Base-by-base conservation (phyloP, 1,140 invertebrate species). In the Paramacrobiotus metropolitanus region DNA sequence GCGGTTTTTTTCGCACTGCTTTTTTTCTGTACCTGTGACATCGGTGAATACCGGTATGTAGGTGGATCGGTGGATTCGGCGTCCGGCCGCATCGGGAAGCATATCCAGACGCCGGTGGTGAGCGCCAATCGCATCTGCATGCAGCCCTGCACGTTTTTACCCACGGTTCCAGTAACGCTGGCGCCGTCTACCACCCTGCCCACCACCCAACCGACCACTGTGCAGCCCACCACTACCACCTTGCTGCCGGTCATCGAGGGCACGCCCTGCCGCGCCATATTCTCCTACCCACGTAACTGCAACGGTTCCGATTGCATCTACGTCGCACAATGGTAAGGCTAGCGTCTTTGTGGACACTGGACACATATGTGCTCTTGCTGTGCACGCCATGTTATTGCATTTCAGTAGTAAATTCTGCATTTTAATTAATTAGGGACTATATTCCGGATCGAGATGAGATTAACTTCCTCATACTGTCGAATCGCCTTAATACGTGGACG, bases 381-480 rank as follows among this genome's bases (percentile, higher is more conserved):
- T n/a, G n/a, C n/a, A n/a, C n/a, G n/a, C n/a, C n/a, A n/a, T n/a
- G n/a, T n/a, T n/a, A n/a, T n/a, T n/a, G n/a, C n/a, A n/a, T n/a
- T n/a, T n/a, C n/a, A n/a, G n/a, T n/a, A n/a, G n/a, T n/a, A n/a
- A n/a, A n/a, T n/a, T n/a, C n/a, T n/a, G n/a, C n/a, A n/a, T n/a
- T n/a, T n/a, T n/a, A n/a, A n/a, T n/a, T n/a, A n/a, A n/a, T n/a
- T n/a, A n/a, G n/a, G 92, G 79, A 82, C 67, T 89, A 86, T 66
- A 74, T 83, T 2, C 80, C 82, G 4, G 75, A 76, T 64, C 79
- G 79, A 67, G 87, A 92, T 69, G 78, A 82, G 28, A 82, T 96
- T 59, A 77, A 78, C 29, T 96, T 95, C 72, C 85, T 82, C 1
- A 82, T 96, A n/a, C 78, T 81, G 21, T 90, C 87, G 0, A 82